Conservation (phyloP, 2,113 vertebrate species). For the Dissostichus mawsoni region DNA sequence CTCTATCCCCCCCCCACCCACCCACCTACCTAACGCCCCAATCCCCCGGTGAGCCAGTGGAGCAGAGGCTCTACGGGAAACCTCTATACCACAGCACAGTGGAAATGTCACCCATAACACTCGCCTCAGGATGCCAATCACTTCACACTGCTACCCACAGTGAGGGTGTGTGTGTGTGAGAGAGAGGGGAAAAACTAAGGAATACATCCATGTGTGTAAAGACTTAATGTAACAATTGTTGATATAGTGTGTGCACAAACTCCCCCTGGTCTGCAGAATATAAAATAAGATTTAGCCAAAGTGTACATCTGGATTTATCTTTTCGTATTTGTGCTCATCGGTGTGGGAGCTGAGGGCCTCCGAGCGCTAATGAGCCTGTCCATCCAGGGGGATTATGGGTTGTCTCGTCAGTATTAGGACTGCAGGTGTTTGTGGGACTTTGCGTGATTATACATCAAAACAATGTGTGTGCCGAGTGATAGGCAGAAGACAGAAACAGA, state of each 20-base stretch:
- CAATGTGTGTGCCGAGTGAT: conserved; percentile 24
- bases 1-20: not conserved
- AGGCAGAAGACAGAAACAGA: conserved; percentile 59
- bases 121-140: conserved; percentile 71
- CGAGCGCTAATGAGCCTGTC: conserved; percentile 58
- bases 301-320: conserved; percentile 15
- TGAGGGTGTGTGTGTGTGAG: conserved; percentile 18
- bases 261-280: conserved; percentile 33
- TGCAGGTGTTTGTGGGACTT: conserved; percentile 57
- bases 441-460: conserved; percentile 58
- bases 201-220: not conserved
- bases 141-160: conserved; percentile 51
- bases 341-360: conserved; percentile 26
- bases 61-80: conserved; percentile 53
- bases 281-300: conserved; percentile 16
- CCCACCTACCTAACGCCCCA: not conserved
- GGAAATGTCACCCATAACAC: conserved; percentile 79
- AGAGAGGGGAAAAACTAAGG: not conserved
- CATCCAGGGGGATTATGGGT: conserved; percentile 58
- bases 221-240: conserved; percentile 41
- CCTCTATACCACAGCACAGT: conserved; percentile 54
- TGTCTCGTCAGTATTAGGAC: conserved; percentile 39
- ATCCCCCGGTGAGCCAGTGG: conserved; percentile 25
- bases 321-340: conserved; percentile 11
- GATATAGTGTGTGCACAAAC: conserved; percentile 27